Conservation (phyloP, 1,140 invertebrate species). For the Drosophila auraria region DNA sequence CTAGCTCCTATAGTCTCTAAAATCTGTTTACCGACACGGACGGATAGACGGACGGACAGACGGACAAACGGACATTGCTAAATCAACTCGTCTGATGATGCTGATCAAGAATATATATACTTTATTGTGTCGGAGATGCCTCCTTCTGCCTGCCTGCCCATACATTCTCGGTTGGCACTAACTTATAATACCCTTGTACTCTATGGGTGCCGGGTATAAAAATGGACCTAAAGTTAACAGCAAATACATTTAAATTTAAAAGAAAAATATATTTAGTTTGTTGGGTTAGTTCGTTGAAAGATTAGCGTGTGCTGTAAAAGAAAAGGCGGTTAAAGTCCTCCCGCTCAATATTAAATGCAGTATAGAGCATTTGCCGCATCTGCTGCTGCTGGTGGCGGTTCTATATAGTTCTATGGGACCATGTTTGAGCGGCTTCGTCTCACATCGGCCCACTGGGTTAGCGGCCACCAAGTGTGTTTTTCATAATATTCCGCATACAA, state of each 20-base stretch:
- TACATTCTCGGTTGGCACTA: too few relatives aligned
- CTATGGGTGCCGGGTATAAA: too few relatives aligned
- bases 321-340: slow-evolving; percentile 57
- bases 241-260: neutral
- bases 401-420: slow-evolving; percentile 5
- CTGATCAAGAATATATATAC: too few relatives aligned
- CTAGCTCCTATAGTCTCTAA: too few relatives aligned
- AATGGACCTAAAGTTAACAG: neutral
- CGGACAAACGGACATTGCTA: too few relatives aligned
- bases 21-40: too few relatives aligned
- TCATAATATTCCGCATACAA: slow-evolving; percentile 72
- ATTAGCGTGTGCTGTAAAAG: neutral
- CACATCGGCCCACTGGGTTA: slow-evolving; percentile 29
- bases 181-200: too few relatives aligned
- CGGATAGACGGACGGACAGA: too few relatives aligned
- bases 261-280: neutral
- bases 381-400: slow-evolving; percentile 35
- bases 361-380: slow-evolving; percentile 61
- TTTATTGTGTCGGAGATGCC: too few relatives aligned
- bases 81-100: too few relatives aligned
- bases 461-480: slow-evolving; percentile 57
- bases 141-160: too few relatives aligned
- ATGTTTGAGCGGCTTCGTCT: slow-evolving; percentile 24
- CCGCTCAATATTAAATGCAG: slow-evolving; percentile 74
- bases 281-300: neutral